Evolutionary conservation across 2,113 vertebrate genomes (phyloP), one percentile per base, ranked within the genome.

Genomic region (Scatophagus argus): DNA sequence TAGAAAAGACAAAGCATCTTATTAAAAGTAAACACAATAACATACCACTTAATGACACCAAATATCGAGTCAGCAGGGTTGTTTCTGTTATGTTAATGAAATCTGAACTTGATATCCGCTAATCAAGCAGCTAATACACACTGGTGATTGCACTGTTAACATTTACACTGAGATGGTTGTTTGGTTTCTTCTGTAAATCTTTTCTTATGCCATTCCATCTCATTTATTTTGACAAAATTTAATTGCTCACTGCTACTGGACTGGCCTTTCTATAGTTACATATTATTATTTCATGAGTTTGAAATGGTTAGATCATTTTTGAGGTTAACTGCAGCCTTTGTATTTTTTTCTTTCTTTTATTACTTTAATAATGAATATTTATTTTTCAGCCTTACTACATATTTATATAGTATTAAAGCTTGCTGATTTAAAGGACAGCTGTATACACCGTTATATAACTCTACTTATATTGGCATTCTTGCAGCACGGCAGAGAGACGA

Each of bases 21-120:
- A 58, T 70, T 70, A 23, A 58, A 70, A 34, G 12, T 4, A 2
- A 54, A 43, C 6, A 23, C 8, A 8, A 54, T 25, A 52, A 23
- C 16, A 12, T 29, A 17, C 14, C 34, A 11, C 60, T 49, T 49
- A 29, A 51, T 31, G 34, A 65, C 44, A 61, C 6, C 0, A 34
- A 32, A 60, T 25, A 52, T 13, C 61, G 55, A 51, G 27, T 60
- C 21, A 59, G 38, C 27, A n/a, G 23, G 34, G 23, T 36, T 54
- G 16, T 49, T 66, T 77, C 21, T 29, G 31, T 52, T 41, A n/a
- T 51, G 23, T 54, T 55, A 29, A 38, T 70, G 63, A 38, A 70
- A 63, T 3, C 10, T 43, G 27, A 58, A 72, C n/a, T 58, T 79
- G 51, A 72, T 41, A 79, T 79, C 65, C 27, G 59, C 25, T 51